Conservation (phyloP, 1,140 invertebrate species). For the Laupala kohalensis region DNA sequence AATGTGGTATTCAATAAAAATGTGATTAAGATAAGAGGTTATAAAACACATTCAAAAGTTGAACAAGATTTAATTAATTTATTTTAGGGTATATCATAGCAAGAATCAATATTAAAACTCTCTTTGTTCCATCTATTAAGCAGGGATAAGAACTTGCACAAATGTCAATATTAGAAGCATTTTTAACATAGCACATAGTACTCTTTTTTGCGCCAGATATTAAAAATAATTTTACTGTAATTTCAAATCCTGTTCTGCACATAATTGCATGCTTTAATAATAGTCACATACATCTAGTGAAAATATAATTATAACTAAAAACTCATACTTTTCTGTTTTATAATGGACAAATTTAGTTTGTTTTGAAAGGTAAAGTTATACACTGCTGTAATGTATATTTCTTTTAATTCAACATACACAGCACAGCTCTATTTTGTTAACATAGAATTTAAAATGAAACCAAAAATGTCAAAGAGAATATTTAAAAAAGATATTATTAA, state of each 20-base stretch:
- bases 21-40: neutral
- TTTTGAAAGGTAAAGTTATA: no score
- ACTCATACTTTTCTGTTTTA: neutral
- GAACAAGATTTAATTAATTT: neutral
- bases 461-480: no score
- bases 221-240: neutral
- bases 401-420: no score
- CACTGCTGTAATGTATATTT: no score
- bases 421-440: no score
- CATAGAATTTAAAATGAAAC: no score
- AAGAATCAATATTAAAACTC: neutral
- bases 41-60: neutral
- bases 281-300: neutral
- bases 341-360: no score
- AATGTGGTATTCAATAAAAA: neutral
- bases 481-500: no score
- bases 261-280: no score
- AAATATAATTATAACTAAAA: neutral
- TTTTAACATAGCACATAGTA: neutral
- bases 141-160: neutral
- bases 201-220: neutral
- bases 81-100: neutral
- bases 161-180: neutral
- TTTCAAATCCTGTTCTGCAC: neutral
- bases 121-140: neutral